Evolutionary conservation across 2,888 invertebrate species (phyloP).

Genomic region (Drosophila merina): DNA sequence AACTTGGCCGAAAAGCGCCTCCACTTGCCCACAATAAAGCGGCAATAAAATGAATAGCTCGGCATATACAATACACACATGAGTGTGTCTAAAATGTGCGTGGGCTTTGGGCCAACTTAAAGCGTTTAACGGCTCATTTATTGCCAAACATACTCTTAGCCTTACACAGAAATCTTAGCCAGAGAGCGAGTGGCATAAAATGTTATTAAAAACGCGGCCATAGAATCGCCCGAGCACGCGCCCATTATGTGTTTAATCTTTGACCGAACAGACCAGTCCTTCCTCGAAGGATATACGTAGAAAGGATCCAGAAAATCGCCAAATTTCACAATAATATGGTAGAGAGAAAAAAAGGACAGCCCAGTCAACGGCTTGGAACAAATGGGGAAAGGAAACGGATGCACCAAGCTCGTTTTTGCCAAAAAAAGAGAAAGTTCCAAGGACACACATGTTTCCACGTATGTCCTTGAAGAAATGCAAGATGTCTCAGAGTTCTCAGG

Average conservation of each 20-base stretch:
- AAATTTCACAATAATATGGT: slow-evolving; percentile 51
- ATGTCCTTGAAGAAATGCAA: slow-evolving; percentile 3
- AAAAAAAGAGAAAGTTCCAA: not conserved
- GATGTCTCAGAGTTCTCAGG: not conserved
- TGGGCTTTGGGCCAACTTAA: slow-evolving; percentile 56
- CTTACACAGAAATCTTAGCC: not conserved
- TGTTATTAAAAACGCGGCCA: slow-evolving; percentile 67
- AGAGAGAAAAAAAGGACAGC: not conserved
- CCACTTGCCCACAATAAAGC: slow-evolving; percentile 70
- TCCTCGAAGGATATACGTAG: slow-evolving; percentile 1
- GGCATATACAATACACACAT: slow-evolving; percentile 27
- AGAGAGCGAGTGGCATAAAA: slow-evolving; percentile 53
- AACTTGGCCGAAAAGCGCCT: slow-evolving; percentile 66
- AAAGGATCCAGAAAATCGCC: slow-evolving; percentile 3
- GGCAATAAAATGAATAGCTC: slow-evolving; percentile 69
- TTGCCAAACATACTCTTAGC: slow-evolving; percentile 53
- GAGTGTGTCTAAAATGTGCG: slow-evolving; percentile 5
- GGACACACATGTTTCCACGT: not conserved
- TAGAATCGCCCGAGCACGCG: slow-evolving; percentile 26
- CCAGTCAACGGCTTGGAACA: slow-evolving; percentile 18
- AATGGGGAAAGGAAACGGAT: slow-evolving; percentile 31
- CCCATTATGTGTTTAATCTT: slow-evolving; percentile 68
- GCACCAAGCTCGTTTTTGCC: slow-evolving; percentile 30
- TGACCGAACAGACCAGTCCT: slow-evolving; percentile 43
- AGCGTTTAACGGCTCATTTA: slow-evolving; percentile 79